A percentile compares a stretch with the other conserved stretches of the same genome.
Conservation (phyloP, 2,797 vertebrate genomes). For the Acipenser ruthenus region DNA sequence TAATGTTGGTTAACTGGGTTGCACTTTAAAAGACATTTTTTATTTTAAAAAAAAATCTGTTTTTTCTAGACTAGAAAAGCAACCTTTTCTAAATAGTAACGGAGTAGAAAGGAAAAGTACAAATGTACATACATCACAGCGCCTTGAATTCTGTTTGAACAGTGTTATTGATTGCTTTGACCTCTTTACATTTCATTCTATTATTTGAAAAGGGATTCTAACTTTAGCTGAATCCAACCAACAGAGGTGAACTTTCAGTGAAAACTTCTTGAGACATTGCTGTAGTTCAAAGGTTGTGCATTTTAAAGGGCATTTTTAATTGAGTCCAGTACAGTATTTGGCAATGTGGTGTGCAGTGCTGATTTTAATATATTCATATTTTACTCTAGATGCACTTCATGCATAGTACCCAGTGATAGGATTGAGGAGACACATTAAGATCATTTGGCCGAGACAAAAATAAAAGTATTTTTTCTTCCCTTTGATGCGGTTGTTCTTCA, state of each 20-base stretch:
- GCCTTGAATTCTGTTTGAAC: constrained; percentile 90
- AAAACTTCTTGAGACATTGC: constrained; percentile 75
- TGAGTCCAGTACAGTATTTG: constrained; percentile 62
- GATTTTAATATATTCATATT: constrained; percentile 4
- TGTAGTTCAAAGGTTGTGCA: constrained; percentile 86
- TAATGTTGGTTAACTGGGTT: too few species aligned
- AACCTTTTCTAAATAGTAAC: constrained; percentile 67
- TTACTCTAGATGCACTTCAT: neutral
- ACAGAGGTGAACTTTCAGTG: constrained; percentile 79
- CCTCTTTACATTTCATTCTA: constrained; percentile 76
- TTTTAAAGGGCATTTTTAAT: constrained; percentile 97
- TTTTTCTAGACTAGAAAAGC: constrained; percentile 24
- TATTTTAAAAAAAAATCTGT: too few species aligned
- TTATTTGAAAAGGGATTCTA: constrained; percentile 86
- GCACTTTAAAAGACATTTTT: too few species aligned
- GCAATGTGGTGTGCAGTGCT: constrained; percentile 48
- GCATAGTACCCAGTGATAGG: neutral
- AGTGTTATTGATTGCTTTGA: constrained; percentile 83
- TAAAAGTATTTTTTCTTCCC: neutral
- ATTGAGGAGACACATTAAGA: neutral
- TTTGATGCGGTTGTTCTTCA: neutral
- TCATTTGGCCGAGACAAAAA: neutral
- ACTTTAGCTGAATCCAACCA: constrained; percentile 70
- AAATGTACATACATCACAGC: constrained; percentile 75
- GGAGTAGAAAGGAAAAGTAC: constrained; percentile 78